Conservation (phyloP, 1,140 invertebrate species). For the Drosophila lacertosa region DNA sequence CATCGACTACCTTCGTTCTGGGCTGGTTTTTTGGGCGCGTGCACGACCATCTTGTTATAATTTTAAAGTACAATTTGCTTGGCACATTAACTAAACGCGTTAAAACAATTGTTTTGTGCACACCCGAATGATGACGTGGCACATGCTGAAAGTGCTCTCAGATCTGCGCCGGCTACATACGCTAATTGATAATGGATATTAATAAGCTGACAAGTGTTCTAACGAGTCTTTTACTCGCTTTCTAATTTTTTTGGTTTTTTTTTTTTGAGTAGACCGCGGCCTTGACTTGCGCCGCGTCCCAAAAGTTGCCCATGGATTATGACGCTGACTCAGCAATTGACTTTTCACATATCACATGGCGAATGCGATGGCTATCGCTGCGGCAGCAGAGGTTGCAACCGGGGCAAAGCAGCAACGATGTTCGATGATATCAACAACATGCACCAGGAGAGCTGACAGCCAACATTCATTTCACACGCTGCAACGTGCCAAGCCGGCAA, state of each 20-base stretch:
- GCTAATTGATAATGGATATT: slow-evolving; percentile 63
- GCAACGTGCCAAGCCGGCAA: slow-evolving; percentile 50
- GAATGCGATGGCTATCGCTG: slow-evolving; percentile 56
- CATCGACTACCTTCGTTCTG: slow-evolving; percentile 7
- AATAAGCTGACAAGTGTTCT: slow-evolving; percentile 44
- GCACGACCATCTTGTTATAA: slow-evolving; percentile 61
- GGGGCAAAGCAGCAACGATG: slow-evolving; percentile 36
- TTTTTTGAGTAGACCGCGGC: not conserved
- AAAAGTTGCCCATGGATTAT: slow-evolving; percentile 21
- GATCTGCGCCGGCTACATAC: slow-evolving; percentile 36
- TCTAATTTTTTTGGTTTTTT: no score
- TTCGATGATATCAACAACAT: slow-evolving; percentile 76
- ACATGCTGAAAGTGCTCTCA: slow-evolving; percentile 53
- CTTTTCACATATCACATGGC: slow-evolving; percentile 56
- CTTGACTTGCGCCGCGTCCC: slow-evolving; percentile 29
- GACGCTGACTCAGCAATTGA: slow-evolving; percentile 44
- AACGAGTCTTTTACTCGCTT: slow-evolving; percentile 8
- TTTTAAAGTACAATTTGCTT: slow-evolving; percentile 66
- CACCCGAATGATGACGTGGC: slow-evolving; percentile 53
- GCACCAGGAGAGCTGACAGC: slow-evolving; percentile 63
- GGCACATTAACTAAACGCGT: slow-evolving; percentile 51
- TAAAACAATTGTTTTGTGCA: slow-evolving; percentile 57
- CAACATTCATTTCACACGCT: slow-evolving; percentile 73
- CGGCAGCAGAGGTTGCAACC: slow-evolving; percentile 29
- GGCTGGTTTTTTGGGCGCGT: slow-evolving; percentile 28